Evolutionary conservation across 92 coral and sea anemone species (phyloP), one percentile per base, ranked within the genome.

Genomic region (Actinernus sp.): DNA sequence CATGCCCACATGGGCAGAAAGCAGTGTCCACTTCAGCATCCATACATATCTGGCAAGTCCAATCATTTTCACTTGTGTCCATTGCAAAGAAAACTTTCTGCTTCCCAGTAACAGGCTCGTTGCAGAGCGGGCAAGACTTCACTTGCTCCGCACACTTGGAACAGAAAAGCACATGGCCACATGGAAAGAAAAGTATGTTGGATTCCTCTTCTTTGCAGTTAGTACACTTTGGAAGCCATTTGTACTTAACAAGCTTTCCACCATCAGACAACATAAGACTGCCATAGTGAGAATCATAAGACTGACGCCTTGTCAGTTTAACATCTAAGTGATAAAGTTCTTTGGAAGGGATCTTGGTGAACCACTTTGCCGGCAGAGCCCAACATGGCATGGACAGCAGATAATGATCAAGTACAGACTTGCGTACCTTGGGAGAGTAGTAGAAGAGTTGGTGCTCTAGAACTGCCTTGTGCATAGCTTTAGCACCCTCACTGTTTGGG

Each of bases 301-400:
- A 84, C 64, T 95, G 99, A 2, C 99, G 78, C 33, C 99, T 79
- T 37, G 99, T 95, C 54, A 79, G 86, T 24, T 89, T 85, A 1
- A 95, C 99, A 64, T 95, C 99, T 31, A 95, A 55, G 68, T 95
- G 99, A 52, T 87, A 95, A 22, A 95, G 85, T 19, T 95, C 99
- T 23, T 92, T 84, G 1, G 93, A 49, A 5, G 92, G 93, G 4
- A 71, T 81, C 66, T 86, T 90, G 49, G 96, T 80, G 31, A 95
- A 81, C 99, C 99, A 95, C 61, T 95, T 95, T 16, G 97, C 93
- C 24, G 99, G 99, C 55, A 88, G 81, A 3, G 99, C 99, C 99
- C 99, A 95, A 61, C 99, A 91, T 21, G 99, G 99, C 55, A 92
- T 79, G 19, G 99, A 83, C 13, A 95, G 84, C 51, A 95, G 79